These are phyloP conservation scores for Brachionus rubens DNA, from an alignment of 1,140 invertebrate genomes.

Conservation along the genomic window DNA sequence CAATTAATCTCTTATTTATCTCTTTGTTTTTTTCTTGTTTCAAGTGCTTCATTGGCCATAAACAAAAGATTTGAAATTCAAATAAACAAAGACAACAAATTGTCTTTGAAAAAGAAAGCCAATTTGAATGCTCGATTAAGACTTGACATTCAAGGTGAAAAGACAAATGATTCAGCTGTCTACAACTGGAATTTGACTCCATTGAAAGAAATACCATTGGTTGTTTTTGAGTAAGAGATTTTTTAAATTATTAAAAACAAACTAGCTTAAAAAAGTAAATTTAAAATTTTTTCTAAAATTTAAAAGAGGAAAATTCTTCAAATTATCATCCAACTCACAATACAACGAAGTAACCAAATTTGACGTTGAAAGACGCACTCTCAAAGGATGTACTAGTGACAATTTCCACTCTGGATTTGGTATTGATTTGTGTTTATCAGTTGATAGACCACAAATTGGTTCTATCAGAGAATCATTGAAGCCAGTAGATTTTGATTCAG, in stretches of 20 bases:
- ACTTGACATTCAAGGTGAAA: slow-evolving; percentile 20
- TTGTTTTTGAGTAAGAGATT: background rate
- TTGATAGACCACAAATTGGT: slow-evolving; percentile 25
- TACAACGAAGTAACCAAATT: slow-evolving; percentile 28
- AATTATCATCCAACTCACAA: slow-evolving; percentile 14
- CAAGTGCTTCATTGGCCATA: slow-evolving; percentile 4
- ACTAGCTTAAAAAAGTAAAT: background rate
- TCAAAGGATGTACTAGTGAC: slow-evolving; percentile 4
- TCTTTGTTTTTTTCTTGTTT: too few species aligned
- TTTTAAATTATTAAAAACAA: too few species aligned
- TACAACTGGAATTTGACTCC: slow-evolving; percentile 40
- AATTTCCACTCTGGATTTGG: slow-evolving; percentile 20
- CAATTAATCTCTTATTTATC: too few species aligned
- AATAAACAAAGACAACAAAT: slow-evolving; percentile 18
- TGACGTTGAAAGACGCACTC: background rate
- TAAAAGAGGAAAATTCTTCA: slow-evolving; percentile 43
- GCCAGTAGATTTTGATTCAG: slow-evolving; percentile 23
- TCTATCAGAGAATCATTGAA: background rate
- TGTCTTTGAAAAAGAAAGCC: slow-evolving; percentile 38
- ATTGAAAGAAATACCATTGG: slow-evolving; percentile 9
- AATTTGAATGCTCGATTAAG: slow-evolving; percentile 17
- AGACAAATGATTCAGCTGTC: background rate
- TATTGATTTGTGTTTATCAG: slow-evolving; percentile 10
- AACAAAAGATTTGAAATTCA: slow-evolving; percentile 44
- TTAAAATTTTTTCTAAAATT: background rate